Evolutionary conservation across 2,113 vertebrate species (phyloP).

Genomic region (Odobenus rosmarus): DNA sequence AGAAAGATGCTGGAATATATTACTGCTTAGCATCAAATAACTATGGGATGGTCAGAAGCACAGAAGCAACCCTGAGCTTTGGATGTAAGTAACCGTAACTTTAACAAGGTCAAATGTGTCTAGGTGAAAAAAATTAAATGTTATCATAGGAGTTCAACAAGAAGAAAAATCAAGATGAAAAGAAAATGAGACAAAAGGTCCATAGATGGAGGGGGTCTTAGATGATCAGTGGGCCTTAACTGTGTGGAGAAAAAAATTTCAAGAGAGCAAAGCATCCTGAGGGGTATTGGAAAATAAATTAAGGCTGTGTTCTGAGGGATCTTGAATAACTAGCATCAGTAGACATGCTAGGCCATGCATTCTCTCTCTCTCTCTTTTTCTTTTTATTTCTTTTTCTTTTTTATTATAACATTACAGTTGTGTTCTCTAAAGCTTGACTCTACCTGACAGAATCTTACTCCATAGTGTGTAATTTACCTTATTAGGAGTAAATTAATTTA

Average conservation of each 20-base stretch:
- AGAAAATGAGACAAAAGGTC: background rate
- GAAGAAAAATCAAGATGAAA: background rate
- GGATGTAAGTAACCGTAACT: conserved; percentile 91
- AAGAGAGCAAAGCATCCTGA: background rate
- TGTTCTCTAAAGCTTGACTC: background rate
- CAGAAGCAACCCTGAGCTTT: conserved; percentile 92
- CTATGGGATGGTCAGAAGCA: conserved; percentile 93
- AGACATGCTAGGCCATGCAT: background rate
- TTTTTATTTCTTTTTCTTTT: background rate
- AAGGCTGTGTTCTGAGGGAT: background rate
- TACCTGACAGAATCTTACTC: background rate
- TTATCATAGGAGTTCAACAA: background rate
- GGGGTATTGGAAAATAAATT: background rate
- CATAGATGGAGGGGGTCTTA: background rate
- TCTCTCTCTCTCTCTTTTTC: background rate
- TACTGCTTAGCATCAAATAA: conserved; percentile 92
- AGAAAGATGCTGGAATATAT: conserved; percentile 92
- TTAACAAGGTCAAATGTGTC: background rate
- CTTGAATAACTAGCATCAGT: background rate
- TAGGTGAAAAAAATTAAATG: background rate
- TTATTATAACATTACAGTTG: background rate
- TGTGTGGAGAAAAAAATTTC: background rate
- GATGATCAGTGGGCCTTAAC: background rate
- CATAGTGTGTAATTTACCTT: background rate
- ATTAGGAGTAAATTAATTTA: background rate